These are phyloP conservation scores for Macropus fuliginosus DNA, from an alignment of 2,797 vertebrate genomes.

Conservation along the genomic window DNA sequence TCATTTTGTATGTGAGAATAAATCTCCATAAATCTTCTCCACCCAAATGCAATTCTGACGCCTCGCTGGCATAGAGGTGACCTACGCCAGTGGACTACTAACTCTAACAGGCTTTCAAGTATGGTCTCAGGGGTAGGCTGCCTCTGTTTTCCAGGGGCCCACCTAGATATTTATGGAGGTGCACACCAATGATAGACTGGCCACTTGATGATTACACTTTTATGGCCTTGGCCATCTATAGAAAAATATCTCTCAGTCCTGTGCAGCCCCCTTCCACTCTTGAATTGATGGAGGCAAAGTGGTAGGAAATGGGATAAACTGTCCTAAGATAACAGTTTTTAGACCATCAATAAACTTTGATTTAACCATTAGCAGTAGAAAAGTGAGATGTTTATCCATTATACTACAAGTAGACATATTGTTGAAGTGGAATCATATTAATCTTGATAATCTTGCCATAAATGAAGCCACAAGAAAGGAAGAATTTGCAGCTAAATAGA, in stretches of 20 bases:
- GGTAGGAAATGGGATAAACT: not conserved
- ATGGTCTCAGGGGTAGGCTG: not conserved
- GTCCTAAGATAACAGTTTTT: not conserved
- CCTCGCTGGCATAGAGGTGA: not conserved
- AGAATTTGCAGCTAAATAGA: not conserved
- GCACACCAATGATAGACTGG: not conserved
- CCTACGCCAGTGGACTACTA: not conserved
- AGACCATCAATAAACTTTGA: not conserved
- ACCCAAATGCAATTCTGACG: not conserved
- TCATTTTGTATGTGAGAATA: not conserved
- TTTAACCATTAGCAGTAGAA: not conserved
- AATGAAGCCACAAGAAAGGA: not conserved
- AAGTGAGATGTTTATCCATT: not conserved
- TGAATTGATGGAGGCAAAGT: not conserved
- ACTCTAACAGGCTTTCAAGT: not conserved
- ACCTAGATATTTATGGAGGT: not conserved
- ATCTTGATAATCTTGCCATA: not conserved
- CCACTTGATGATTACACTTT: not conserved
- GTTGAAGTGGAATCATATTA: not conserved
- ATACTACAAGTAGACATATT: not conserved
- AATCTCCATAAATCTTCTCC: not conserved
- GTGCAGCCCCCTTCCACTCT: not conserved
- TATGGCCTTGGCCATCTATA: not conserved
- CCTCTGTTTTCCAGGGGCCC: not conserved
- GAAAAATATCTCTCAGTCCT: not conserved